A percentile compares a stretch with the other conserved stretches of the same genome.
Evolutionary conservation across 1,140 invertebrate genomes (phyloP).

Genomic region (Schlechtendalia chinensis): DNA sequence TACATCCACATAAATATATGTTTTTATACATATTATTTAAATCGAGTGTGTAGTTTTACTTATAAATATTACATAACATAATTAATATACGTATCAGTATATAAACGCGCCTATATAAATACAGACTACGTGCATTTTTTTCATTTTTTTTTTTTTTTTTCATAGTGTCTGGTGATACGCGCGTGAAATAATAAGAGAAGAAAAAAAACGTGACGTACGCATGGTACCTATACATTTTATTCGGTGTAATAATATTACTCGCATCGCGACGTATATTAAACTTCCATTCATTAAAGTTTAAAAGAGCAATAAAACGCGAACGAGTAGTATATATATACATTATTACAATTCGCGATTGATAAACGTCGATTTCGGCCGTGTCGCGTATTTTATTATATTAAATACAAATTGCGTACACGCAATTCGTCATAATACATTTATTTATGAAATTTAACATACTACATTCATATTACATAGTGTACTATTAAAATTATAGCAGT

Average conservation of each 20-base stretch:
- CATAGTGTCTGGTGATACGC: background rate
- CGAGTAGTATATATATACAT: background rate
- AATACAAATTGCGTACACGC: no score
- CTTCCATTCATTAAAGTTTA: background rate
- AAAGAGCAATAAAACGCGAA: constrained; percentile 9
- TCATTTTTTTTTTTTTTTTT: no score
- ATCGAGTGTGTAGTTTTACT: no score
- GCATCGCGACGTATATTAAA: background rate
- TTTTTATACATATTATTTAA: no score
- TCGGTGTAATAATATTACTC: background rate
- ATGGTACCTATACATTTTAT: background rate
- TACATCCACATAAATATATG: no score
- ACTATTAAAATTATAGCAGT: background rate
- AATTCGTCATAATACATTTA: no score
- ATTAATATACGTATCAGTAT: background rate
- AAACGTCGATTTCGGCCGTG: constrained; percentile 8
- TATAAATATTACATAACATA: background rate
- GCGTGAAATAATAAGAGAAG: background rate
- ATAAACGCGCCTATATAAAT: no score
- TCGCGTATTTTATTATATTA: no score
- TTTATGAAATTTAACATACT: no score
- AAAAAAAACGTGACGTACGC: constrained; percentile 30
- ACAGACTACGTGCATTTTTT: no score
- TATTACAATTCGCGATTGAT: background rate
- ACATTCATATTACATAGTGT: background rate